Base-by-base conservation (phyloP, 2,797 vertebrate genomes). In the Steatocranus sp. region DNA sequence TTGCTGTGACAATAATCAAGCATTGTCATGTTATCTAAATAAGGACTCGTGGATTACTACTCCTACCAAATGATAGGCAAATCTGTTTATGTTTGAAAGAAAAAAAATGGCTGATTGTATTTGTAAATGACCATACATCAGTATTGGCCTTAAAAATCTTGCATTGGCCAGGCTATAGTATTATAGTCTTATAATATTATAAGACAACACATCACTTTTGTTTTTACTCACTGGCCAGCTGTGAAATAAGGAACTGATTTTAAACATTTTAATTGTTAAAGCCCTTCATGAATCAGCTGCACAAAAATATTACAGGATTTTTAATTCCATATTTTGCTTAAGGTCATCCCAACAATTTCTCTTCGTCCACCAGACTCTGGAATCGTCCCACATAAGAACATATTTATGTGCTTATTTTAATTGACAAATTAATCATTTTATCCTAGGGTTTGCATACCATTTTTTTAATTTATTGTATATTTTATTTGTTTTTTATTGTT, bases 261-360 rank as follows among this genome's bases (percentile, higher is more conserved):
- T 23, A 66, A 66, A 66, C 34, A 61, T 61, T 34, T 61, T 10
- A 68, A 36, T 3, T 68, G 38, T 68, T 68, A 43, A 68, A 61
- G 20, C 63, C 20, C 20, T 2, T 15, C 3, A 4, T 11, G 20
- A 20, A 27, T 46, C 38, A 43, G 38, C 38, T 18, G 23, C 15
- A 61, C 32, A 61, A 61, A 27, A 36, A 58, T 61, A 61, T 3
- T 36, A 61, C 58, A 63, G 3, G 18, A 20, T 12, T 63, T 63
- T n/a, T 63, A 63, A 63, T 63, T 41, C 61, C 34, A 66, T 66
- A 41, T 41, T 66, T 66, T 41, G 0, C 61, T 36, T 66, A 36
- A 66, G n/a, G 8, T 23, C 61, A 63, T 63, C 4, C 34, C 61
- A 66, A 41, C 11, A 14, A 14, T 36, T 63, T 38, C 11, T 38